These are phyloP conservation scores for Epinotia nisella DNA, from an alignment of 2,888 invertebrate species.

Conservation along the genomic window DNA sequence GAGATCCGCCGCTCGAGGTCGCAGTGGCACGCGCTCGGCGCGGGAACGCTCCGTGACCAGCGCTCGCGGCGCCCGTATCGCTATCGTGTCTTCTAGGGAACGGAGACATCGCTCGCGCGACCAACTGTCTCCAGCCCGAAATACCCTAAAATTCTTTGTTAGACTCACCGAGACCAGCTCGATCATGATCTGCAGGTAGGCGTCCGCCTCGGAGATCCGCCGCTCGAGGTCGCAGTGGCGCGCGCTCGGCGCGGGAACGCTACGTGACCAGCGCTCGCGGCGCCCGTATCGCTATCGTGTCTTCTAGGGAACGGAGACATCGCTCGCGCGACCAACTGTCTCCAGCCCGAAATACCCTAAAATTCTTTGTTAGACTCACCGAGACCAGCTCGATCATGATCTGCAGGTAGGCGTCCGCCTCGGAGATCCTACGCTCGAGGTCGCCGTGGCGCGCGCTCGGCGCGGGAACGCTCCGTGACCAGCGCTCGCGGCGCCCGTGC, in stretches of 20 bases:
- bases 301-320: constrained; percentile 74
- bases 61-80: too few species aligned
- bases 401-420: constrained; percentile 98
- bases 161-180: constrained; percentile 92
- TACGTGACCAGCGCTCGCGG: constrained; percentile 79
- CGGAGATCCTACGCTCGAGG: constrained; percentile 95
- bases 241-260: constrained; percentile 71
- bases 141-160: too few species aligned
- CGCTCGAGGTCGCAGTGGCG: constrained; percentile 90
- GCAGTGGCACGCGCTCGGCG: too few species aligned
- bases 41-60: too few species aligned
- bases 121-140: too few species aligned
- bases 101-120: too few species aligned
- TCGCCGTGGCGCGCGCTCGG: constrained; percentile 82
- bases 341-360: constrained; percentile 96
- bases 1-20: too few species aligned
- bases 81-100: too few species aligned
- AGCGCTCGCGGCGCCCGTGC: constrained; percentile 86
- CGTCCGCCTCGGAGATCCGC: constrained; percentile 97
- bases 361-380: too few species aligned
- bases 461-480: constrained; percentile 76
- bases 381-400: constrained; percentile 96
- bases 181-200: constrained; percentile 97
- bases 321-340: constrained; percentile 72
- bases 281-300: constrained; percentile 91